Evolutionary conservation across 2,888 invertebrate species (phyloP).

Genomic region (Leucozona laternaria): DNA sequence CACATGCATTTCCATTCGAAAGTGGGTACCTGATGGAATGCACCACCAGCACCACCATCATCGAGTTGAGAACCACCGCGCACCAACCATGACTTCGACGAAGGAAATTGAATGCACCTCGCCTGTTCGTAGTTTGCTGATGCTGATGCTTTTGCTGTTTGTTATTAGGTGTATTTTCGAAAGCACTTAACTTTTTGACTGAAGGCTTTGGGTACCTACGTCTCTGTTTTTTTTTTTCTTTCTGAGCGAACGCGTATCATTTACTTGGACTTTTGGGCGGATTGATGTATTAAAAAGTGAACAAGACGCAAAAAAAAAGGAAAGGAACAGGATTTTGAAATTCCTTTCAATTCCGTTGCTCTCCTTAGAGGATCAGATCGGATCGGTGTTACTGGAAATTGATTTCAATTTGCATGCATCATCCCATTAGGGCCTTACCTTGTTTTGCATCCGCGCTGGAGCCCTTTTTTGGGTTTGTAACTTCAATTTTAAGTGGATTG

Average conservation of each 20-base stretch:
- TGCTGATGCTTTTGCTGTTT: conserved; percentile 4
- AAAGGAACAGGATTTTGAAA: conserved; percentile 35
- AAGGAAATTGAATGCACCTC: conserved; percentile 47
- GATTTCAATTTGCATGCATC: conserved; percentile 67
- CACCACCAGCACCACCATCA: not conserved
- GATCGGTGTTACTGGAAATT: conserved; percentile 47
- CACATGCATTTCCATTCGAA: conserved; percentile 66
- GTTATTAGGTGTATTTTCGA: conserved; percentile 56
- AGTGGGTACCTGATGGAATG: conserved; percentile 57
- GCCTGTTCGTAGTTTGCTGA: not conserved
- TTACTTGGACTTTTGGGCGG: conserved; percentile 42
- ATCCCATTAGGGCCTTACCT: conserved; percentile 59
- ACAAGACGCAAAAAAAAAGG: not conserved
- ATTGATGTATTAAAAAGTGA: conserved; percentile 53
- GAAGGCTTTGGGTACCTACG: conserved; percentile 11
- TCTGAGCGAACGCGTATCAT: conserved; percentile 5
- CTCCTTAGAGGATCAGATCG: conserved; percentile 16
- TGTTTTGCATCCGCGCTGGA: conserved; percentile 1
- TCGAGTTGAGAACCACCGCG: not conserved
- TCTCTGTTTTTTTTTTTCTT: not conserved
- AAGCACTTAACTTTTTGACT: conserved; percentile 70
- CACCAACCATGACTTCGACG: not conserved
- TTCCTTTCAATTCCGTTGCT: conserved; percentile 6
- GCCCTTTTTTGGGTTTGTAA: conserved; percentile 32
- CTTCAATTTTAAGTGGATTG: conserved; percentile 43